Base-by-base conservation (phyloP, 2,888 invertebrate species). In the Caenorhabditis sulstoni region DNA sequence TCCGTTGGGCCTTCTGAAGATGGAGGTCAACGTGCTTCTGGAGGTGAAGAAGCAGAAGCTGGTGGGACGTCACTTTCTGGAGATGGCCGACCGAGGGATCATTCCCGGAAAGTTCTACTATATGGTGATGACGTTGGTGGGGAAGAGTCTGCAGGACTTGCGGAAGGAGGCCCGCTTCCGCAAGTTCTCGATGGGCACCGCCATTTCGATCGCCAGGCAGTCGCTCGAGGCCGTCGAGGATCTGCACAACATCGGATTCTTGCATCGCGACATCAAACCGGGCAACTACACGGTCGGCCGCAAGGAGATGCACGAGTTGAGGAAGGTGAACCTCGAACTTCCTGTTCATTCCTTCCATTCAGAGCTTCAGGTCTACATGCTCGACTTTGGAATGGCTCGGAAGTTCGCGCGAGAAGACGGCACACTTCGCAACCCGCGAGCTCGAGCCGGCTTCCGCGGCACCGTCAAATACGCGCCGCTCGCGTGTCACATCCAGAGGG, bases 11-110 rank as follows among this genome's bases (percentile, higher is more conserved):
- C 76, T 87, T 58, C 79, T 87, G 44, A 87, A 87, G 68, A 88
- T 89, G 89, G 89, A 89, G 74, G 89, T 89, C 8, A 84, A 77
- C 49, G 87, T 89, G 49, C 75, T 89, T 20, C 57, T 81, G 65
- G 87, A 87, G 50, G 79, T 89, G 68, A 79, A 79, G 55, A 84
- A 82, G 65, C 82, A 73, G n/a, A 84, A 82, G 76, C 79, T 79
- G 62, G 81, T 47, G 68, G 82, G 82, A 20, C 83, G 87, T 16
- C 89, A 89, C 68, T 89, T 89, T 76, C 81, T 87, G 58, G 83
- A 86, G 55, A 79, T 88, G 53, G 84, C 85, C 55, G 89, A 87
- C 76, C 85, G 84, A 44, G 89, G 89, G 14, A 86, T 85, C 29
- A 58, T 79, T 20, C 41, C 66, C 5, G 81, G 79, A 45, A 84